Conservation (phyloP, 2,113 vertebrate genomes). For the Anthoscopus minutus region DNA sequence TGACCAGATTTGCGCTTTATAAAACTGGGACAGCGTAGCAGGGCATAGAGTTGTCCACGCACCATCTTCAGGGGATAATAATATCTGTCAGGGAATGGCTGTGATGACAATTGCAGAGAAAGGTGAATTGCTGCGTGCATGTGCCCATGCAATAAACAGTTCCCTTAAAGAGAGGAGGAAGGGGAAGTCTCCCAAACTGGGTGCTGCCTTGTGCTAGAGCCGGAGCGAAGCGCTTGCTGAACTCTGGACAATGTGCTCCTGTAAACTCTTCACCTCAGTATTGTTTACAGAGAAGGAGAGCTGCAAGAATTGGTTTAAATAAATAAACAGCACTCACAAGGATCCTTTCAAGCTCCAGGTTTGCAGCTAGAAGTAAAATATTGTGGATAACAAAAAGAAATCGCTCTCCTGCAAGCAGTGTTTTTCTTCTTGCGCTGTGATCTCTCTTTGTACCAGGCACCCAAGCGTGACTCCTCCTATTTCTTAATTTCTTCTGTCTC, state of each 20-base stretch:
- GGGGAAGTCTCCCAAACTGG: background rate
- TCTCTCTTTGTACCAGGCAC: slow-evolving; percentile 15
- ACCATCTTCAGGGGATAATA: slow-evolving; percentile 52
- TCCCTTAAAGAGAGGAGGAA: background rate
- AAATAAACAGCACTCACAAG: slow-evolving; percentile 40
- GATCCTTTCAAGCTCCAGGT: slow-evolving; percentile 24
- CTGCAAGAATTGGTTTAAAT: slow-evolving; percentile 54
- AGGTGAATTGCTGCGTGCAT: background rate
- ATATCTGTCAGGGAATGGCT: slow-evolving; percentile 36
- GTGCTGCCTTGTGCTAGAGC: background rate
- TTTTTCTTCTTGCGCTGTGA: background rate
- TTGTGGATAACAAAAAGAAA: slow-evolving; percentile 25
- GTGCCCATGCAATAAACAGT: background rate
- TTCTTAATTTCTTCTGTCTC: background rate
- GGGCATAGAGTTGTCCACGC: slow-evolving; percentile 29
- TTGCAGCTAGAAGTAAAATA: slow-evolving; percentile 55
- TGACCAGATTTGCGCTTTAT: slow-evolving; percentile 59
- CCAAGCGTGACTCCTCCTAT: background rate
- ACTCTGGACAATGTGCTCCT: background rate
- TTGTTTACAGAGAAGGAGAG: slow-evolving; percentile 55
- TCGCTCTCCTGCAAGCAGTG: background rate
- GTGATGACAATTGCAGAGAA: background rate
- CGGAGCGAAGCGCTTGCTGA: background rate
- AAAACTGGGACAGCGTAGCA: slow-evolving; percentile 66
- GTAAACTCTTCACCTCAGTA: slow-evolving; percentile 65